A percentile compares a stretch with the other conserved stretches of the same genome.
These are phyloP conservation scores for Trichomycterus rosablanca DNA, from an alignment of 2,113 vertebrate genomes.

Conservation along the genomic window DNA sequence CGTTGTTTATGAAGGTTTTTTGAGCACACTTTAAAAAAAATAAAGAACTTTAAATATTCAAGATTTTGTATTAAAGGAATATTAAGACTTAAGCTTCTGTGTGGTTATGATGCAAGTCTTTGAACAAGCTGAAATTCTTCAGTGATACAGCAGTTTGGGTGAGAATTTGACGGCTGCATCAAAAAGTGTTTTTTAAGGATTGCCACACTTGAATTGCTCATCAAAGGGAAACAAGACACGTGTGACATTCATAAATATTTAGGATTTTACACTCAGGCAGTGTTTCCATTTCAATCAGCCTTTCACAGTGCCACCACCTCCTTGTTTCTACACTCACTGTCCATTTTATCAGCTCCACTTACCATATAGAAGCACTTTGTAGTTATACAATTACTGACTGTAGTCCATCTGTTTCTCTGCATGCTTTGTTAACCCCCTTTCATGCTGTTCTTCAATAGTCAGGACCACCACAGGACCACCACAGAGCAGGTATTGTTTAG, in stretches of 20 bases:
- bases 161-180: neutral
- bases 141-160: neutral
- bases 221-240: neutral
- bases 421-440: too few species aligned
- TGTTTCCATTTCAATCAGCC: neutral
- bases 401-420: too few species aligned
- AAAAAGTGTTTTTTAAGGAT: neutral
- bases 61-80: neutral
- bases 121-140: neutral
- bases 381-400: too few species aligned
- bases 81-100: neutral
- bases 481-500: too few species aligned
- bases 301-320: too few species aligned
- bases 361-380: too few species aligned
- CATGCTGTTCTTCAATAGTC: too few species aligned
- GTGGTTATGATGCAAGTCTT: neutral
- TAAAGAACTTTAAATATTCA: neutral
- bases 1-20: neutral
- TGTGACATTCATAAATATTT: conserved; percentile 3
- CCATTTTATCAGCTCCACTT: too few species aligned
- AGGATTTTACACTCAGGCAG: neutral
- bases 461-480: too few species aligned
- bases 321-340: too few species aligned
- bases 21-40: conserved; percentile 36
- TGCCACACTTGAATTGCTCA: neutral